phyloP scores from a whole-genome alignment of 2,113 vertebrate species.

The Varanus komodoensis region DNA sequence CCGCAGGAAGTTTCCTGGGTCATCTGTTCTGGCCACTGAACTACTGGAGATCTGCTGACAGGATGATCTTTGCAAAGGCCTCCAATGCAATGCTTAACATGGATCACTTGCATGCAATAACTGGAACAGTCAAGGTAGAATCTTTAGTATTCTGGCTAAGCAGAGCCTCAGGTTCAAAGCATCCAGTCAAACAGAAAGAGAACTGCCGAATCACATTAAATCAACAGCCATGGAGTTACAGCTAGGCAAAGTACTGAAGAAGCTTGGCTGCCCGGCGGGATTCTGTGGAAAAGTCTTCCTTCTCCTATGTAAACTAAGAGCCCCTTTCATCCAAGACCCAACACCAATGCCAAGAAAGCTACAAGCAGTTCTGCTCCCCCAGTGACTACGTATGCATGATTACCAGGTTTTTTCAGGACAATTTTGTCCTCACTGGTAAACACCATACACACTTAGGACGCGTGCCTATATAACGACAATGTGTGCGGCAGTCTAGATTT shows the following conservation, averaged over 20 bases:
- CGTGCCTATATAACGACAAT: not conserved
- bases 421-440: not conserved
- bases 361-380: not conserved
- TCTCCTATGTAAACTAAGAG: not conserved
- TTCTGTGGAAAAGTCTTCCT: not conserved
- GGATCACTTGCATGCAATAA: conserved; percentile 11
- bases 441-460: not conserved
- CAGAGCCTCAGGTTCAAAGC: conserved; percentile 32
- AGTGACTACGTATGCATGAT: too few relatives aligned
- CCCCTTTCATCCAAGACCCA: not conserved
- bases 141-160: not conserved
- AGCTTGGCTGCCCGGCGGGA: not conserved
- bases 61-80: conserved; percentile 1
- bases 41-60: not conserved
- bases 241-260: not conserved
- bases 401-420: not conserved
- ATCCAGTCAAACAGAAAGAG: not conserved
- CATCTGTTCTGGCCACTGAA: not conserved
- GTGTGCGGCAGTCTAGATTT: not conserved
- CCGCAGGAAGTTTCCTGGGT: not conserved
- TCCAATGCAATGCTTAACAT: not conserved
- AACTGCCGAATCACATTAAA: conserved; percentile 2
- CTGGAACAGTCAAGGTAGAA: conserved; percentile 27
- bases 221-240: not conserved
- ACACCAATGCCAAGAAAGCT: not conserved